Evolutionary conservation across 2,113 vertebrate genomes (phyloP).

Genomic region (Phycodurus eques): DNA sequence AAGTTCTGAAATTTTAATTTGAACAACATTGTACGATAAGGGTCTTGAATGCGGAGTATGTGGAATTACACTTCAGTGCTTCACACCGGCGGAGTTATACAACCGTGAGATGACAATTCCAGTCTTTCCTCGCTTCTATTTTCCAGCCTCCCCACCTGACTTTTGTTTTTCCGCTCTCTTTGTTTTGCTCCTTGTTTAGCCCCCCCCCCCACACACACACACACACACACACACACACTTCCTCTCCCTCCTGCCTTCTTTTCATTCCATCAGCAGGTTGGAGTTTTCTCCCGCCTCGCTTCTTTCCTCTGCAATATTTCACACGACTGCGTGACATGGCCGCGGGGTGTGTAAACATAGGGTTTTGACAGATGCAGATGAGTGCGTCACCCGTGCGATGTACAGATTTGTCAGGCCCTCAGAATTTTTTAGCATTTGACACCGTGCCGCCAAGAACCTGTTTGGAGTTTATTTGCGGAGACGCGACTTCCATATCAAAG

Average conservation of each 20-base stretch:
- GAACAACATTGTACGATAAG: no score
- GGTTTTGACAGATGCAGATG: slow-evolving; percentile 57
- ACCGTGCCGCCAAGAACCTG: slow-evolving; percentile 15
- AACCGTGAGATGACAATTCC: slow-evolving; percentile 24
- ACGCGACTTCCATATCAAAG: background rate
- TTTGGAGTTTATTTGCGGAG: slow-evolving; percentile 26
- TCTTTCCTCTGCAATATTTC: slow-evolving; percentile 45
- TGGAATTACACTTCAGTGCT: background rate
- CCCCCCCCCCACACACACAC: background rate
- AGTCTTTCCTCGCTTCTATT: slow-evolving; percentile 15
- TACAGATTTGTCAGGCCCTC: slow-evolving; percentile 31
- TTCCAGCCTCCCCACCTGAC: slow-evolving; percentile 15
- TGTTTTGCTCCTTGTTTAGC: slow-evolving; percentile 44
- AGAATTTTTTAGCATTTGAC: background rate
- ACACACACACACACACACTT: no score
- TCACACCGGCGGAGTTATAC: background rate
- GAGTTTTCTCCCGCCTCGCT: slow-evolving; percentile 34
- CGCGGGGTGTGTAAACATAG: slow-evolving; percentile 46
- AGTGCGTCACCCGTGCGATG: slow-evolving; percentile 44
- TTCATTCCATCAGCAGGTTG: slow-evolving; percentile 44
- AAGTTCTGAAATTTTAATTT: no score
- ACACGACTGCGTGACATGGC: slow-evolving; percentile 53
- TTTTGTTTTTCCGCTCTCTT: slow-evolving; percentile 24
- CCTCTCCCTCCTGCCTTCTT: slow-evolving; percentile 25
- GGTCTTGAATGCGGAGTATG: background rate